These are phyloP conservation scores for Metaphire vulgaris DNA, from an alignment of 1,140 invertebrate genomes.

Conservation along the genomic window DNA sequence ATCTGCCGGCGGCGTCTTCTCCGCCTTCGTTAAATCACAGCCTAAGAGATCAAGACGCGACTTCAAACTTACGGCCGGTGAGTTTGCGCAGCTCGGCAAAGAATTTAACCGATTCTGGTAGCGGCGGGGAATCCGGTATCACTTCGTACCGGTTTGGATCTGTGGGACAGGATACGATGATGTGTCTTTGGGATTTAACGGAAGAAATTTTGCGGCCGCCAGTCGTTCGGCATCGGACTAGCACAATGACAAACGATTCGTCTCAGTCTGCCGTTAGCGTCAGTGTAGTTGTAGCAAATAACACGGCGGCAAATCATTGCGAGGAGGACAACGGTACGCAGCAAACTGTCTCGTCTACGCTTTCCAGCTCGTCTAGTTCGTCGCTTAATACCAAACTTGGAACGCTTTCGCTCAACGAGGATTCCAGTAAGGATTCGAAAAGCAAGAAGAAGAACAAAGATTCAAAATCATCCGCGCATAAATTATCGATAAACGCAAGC, in stretches of 20 bases:
- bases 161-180: slow-evolving; percentile 93
- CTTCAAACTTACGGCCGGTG: neutral
- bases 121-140: slow-evolving; percentile 11
- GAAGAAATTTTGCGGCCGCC: slow-evolving; percentile 75
- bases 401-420: neutral
- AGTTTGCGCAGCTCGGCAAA: neutral
- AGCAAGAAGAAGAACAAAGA: neutral
- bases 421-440: neutral
- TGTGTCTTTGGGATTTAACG: slow-evolving; percentile 97
- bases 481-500: neutral
- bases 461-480: neutral
- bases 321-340: neutral
- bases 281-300: neutral
- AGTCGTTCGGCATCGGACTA: slow-evolving; percentile 33
- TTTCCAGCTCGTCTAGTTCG: neutral
- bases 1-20: slow-evolving; percentile 30
- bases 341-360: neutral
- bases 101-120: neutral
- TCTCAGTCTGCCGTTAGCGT: neutral
- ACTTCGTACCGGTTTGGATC: slow-evolving; percentile 77
- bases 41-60: neutral
- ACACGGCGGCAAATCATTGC: neutral
- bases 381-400: neutral
- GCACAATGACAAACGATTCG: slow-evolving; percentile 11
- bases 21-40: neutral